Evolutionary conservation across 1,140 invertebrate species (phyloP).

Genomic region (Drosophila arawakana): DNA sequence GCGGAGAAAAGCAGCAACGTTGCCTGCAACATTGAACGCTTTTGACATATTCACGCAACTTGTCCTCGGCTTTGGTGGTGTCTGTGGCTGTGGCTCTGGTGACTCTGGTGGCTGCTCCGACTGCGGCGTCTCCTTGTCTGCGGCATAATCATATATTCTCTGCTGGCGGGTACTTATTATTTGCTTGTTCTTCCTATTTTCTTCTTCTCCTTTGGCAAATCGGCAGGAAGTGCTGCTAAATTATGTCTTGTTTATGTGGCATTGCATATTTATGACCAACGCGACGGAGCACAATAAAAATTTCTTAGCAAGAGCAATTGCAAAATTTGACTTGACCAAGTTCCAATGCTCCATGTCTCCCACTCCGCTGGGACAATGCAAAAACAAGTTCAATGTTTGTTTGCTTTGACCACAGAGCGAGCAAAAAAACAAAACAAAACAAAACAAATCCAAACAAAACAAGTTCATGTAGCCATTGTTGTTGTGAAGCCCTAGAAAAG

Average conservation of each 20-base stretch:
- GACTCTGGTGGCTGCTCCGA: constrained; percentile 18
- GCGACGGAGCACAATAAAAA: constrained; percentile 71
- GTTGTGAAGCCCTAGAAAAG: constrained; percentile 71
- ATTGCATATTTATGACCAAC: constrained; percentile 76
- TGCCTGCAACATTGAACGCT: constrained; percentile 79
- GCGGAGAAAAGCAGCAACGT: constrained; percentile 1
- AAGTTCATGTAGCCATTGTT: constrained; percentile 60
- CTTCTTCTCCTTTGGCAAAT: constrained; percentile 72
- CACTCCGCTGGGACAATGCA: constrained; percentile 21
- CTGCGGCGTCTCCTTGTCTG: constrained; percentile 72
- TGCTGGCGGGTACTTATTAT: constrained; percentile 74
- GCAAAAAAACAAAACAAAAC: neutral
- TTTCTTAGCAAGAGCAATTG: constrained; percentile 70
- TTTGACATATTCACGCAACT: constrained; percentile 80
- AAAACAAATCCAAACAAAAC: constrained; percentile 51
- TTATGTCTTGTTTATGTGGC: constrained; percentile 83
- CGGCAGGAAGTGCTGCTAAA: constrained; percentile 78
- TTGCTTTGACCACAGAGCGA: constrained; percentile 59
- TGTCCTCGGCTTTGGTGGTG: constrained; percentile 50
- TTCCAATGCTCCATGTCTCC: constrained; percentile 22
- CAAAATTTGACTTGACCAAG: constrained; percentile 77
- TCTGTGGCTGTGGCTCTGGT: constrained; percentile 3
- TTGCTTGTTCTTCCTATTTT: constrained; percentile 56
- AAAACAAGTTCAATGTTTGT: constrained; percentile 82
- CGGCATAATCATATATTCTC: constrained; percentile 81